Conservation (phyloP, 2,113 vertebrate species). For the Tricholaema leucomelas region DNA sequence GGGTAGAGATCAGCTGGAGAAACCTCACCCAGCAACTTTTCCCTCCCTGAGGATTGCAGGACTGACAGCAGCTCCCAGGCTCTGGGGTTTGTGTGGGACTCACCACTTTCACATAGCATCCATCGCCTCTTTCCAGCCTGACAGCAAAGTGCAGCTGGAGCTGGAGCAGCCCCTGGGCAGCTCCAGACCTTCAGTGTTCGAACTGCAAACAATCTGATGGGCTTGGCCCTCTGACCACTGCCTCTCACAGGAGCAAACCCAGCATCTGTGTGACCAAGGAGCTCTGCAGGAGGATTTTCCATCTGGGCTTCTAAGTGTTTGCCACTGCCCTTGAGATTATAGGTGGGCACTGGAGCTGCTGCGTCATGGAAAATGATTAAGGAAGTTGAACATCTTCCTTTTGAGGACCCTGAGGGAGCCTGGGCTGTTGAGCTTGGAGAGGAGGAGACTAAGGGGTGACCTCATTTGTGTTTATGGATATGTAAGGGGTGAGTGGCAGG, state of each 20-base stretch:
- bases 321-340: neutral
- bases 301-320: neutral
- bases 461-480: too few species aligned
- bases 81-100: neutral
- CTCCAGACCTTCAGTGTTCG: neutral
- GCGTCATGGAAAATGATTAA: neutral
- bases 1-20: neutral
- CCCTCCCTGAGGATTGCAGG: neutral
- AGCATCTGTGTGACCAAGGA: neutral
- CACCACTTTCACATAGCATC: fast-evolving
- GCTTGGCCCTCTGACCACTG: neutral
- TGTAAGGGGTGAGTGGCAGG: too few species aligned
- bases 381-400: neutral
- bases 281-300: neutral
- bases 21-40: neutral
- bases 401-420: too few species aligned
- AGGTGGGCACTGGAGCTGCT: neutral
- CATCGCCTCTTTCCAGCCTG: neutral
- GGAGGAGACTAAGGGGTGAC: too few species aligned
- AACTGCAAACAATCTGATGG: neutral
- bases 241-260: neutral
- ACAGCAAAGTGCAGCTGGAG: neutral
- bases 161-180: neutral
- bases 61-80: neutral
- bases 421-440: too few species aligned